phyloP scores from a whole-genome alignment of 2,797 vertebrate genomes.

The Hephaestus fuliginosus region DNA sequence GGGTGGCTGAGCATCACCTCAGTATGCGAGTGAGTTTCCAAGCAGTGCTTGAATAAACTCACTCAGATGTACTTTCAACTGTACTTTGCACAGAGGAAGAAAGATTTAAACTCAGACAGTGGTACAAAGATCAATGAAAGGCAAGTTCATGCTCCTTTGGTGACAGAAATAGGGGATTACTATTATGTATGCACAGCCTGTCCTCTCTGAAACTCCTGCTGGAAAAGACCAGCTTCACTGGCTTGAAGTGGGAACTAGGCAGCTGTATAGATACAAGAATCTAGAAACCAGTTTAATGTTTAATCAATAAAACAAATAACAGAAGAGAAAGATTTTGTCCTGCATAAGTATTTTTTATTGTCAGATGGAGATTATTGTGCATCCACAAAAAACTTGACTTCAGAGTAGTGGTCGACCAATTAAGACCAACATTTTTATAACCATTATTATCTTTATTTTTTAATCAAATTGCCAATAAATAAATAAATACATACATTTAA shows the following conservation, averaged over 20 bases:
- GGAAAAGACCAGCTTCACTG: constrained; percentile 43
- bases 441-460: no score
- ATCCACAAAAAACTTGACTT: constrained; percentile 22
- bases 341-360: neutral
- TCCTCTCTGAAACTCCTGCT: constrained; percentile 43
- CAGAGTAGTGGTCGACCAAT: no score
- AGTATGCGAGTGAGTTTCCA: constrained; percentile 10
- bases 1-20: constrained; percentile 13
- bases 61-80: constrained; percentile 53
- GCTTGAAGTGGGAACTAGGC: constrained; percentile 28
- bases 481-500: no score
- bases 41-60: constrained; percentile 42
- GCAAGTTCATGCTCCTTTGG: constrained; percentile 62
- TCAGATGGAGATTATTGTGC: constrained; percentile 2
- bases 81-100: constrained; percentile 46
- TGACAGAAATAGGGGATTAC: constrained; percentile 64
- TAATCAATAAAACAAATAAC: neutral
- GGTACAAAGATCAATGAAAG: constrained; percentile 71
- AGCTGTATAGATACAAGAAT: constrained; percentile 11
- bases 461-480: no score
- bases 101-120: constrained; percentile 65
- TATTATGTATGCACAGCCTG: constrained; percentile 64
- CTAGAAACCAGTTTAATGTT: constrained; percentile 25
- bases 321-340: neutral
- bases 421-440: no score